A percentile compares a stretch with the other conserved stretches of the same genome.
These are phyloP conservation scores for Lophius piscatorius DNA, from an alignment of 2,113 vertebrate genomes.

Conservation along the genomic window DNA sequence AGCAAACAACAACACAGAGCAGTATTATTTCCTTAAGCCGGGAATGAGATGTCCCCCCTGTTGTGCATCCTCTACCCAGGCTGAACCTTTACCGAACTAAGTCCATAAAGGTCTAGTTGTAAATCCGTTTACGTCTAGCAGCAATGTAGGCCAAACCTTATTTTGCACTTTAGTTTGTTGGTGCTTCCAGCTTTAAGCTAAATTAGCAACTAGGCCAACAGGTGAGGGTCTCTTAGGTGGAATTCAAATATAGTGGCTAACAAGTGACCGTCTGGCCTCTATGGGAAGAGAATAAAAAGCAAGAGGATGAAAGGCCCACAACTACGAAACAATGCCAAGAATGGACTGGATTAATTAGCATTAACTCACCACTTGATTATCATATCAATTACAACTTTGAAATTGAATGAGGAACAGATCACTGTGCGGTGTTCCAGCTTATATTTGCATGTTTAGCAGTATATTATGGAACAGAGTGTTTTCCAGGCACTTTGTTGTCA, in stretches of 20 bases:
- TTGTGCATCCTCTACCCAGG: constrained; percentile 23
- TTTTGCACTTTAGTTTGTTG: constrained; percentile 38
- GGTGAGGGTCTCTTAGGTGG: constrained; percentile 46
- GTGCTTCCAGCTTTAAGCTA: constrained; percentile 21
- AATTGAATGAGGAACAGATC: constrained; percentile 42
- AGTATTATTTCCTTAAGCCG: constrained; percentile 27
- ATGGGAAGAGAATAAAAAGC: constrained; percentile 45
- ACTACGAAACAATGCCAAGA: constrained; percentile 24
- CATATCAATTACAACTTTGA: constrained; percentile 66
- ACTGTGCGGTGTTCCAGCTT: constrained; percentile 25
- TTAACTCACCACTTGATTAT: constrained; percentile 69
- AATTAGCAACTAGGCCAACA: constrained; percentile 65
- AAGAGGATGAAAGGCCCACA: constrained; percentile 58
- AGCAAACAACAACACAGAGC: constrained; percentile 43
- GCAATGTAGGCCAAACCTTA: constrained; percentile 15
- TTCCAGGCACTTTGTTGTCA: constrained; percentile 62
- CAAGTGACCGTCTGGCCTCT: constrained; percentile 44
- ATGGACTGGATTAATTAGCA: constrained; percentile 51
- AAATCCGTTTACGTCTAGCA: constrained; percentile 9
- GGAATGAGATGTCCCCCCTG: constrained; percentile 37
- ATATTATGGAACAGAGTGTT: constrained; percentile 42
- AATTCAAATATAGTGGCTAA: constrained; percentile 35
- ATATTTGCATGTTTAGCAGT: constrained; percentile 46
- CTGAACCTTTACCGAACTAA: constrained; percentile 46
- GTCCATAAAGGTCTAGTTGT: constrained; percentile 43